Evolutionary conservation across 2,113 vertebrate genomes (phyloP).

Genomic region (Globicephala melas): DNA sequence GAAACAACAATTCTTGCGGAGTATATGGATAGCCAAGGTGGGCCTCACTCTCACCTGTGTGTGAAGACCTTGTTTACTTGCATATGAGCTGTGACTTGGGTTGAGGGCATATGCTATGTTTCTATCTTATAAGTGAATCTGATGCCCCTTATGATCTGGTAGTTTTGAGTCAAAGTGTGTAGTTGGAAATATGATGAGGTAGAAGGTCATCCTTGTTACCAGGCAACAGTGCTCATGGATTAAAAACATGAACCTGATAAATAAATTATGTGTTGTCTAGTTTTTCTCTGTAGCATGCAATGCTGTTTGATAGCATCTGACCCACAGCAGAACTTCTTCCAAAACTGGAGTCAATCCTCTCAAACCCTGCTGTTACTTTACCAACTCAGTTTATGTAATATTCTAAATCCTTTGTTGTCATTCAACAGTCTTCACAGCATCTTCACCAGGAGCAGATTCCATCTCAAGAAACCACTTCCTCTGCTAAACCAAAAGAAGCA

Average conservation of each 20-base stretch:
- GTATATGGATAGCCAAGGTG: background rate
- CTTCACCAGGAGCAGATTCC: no score
- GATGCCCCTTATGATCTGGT: background rate
- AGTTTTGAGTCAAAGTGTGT: background rate
- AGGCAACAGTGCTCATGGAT: no score
- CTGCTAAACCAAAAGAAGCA: no score
- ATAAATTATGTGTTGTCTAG: no score
- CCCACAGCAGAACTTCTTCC: background rate
- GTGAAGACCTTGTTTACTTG: background rate
- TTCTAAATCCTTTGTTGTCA: background rate
- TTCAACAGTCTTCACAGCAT: no score
- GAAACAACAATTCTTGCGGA: background rate
- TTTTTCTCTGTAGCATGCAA: background rate
- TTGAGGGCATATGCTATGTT: background rate
- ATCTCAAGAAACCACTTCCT: no score
- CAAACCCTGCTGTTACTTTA: background rate
- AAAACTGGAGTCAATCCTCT: background rate
- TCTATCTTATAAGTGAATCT: background rate
- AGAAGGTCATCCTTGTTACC: no score
- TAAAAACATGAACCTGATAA: no score
- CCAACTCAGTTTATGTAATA: background rate
- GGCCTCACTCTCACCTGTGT: background rate
- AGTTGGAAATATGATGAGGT: background rate
- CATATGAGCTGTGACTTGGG: background rate
- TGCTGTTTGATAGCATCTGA: background rate